Evolutionary conservation across 2,797 vertebrate species (phyloP).

Genomic region (Clarias platycephalus): DNA sequence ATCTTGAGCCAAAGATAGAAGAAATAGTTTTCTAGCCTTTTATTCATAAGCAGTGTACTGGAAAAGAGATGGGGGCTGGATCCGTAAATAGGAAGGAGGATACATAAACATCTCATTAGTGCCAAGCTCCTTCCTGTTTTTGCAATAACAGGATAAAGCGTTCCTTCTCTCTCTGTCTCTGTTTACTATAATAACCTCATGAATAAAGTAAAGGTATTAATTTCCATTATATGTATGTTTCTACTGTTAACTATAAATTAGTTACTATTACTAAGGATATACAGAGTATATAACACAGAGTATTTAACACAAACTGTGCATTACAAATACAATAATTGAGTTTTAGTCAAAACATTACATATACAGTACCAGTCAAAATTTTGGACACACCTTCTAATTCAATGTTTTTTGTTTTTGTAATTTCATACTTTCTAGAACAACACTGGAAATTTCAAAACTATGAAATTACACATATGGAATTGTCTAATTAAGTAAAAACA

Average conservation of each 20-base stretch:
- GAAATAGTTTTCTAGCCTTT: not conserved
- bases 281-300: not conserved
- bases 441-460: no score
- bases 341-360: not conserved
- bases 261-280: not conserved
- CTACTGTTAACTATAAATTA: not conserved
- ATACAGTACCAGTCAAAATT: no score
- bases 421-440: no score
- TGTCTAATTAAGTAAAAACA: no score
- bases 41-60: constrained; percentile 18
- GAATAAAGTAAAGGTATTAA: not conserved
- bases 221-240: not conserved
- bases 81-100: constrained; percentile 32
- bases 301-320: not conserved
- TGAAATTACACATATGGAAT: no score
- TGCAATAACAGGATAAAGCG: not conserved
- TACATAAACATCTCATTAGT: constrained; percentile 30
- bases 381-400: no score
- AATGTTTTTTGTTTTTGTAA: no score
- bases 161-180: not conserved
- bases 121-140: constrained; percentile 1
- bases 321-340: not conserved
- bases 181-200: not conserved
- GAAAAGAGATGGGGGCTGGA: not conserved
- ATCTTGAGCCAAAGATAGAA: not conserved